Evolutionary conservation across 1,140 invertebrate genomes (phyloP), one percentile per base, ranked within the genome.

Genomic region (Calosoma granatense): DNA sequence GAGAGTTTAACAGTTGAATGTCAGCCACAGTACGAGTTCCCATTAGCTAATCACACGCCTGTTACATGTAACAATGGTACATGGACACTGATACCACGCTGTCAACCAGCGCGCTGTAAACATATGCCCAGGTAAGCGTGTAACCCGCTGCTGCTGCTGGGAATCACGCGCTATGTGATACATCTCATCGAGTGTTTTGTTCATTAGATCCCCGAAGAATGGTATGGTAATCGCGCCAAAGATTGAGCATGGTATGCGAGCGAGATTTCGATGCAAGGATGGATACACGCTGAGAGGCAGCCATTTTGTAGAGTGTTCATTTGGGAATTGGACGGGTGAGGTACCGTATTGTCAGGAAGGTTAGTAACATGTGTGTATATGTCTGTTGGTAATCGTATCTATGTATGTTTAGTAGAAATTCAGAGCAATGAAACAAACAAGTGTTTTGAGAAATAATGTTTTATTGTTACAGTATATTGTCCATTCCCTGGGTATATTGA

Each of bases 221-320:
- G 94, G 94, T 1, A 91, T 96, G 82, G 92, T 97, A 1, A 88
- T 98, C 53, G 95, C 94, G 0, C 94, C 94, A 0, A 95, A 96
- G 68, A 93, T 92, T 1, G 92, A 94, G 59, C 95, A 98, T 67
- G 91, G 92, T 0, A 92, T 94, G 85, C 86, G 86, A 65, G 94
- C 94, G 0, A 77, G 88, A 6, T 97, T 93, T 71, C 84, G 87
- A 62, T 98, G 94, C 69, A 90, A 90, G 67, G 92, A 96, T 67
- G 94, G 95, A 0, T 98, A 82, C 67, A 81, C 84, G 51, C 68
- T 97, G 12, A 75, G 84, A 20, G 93, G 92, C 1, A 70, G 73
- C 51, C 67, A 84, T 73, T 74, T 83, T 69, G 76, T 94, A 61
- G 85, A 90, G 59, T 98, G 95, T 65, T 85, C 85, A 0, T 97